phyloP scores from a whole-genome alignment of 2,888 invertebrate species.

The Pollenia griseotomentosa region DNA sequence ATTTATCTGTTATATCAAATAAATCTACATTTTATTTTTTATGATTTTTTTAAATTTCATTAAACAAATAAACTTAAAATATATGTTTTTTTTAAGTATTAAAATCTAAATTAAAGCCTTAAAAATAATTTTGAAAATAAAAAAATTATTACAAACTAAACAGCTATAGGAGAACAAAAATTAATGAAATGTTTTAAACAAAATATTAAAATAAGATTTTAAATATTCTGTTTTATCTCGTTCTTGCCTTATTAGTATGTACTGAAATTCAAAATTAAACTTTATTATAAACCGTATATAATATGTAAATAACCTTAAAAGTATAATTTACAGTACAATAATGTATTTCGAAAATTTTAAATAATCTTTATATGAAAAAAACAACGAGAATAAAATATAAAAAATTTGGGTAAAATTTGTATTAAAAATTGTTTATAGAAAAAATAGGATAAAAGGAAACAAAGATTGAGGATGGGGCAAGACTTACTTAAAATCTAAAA shows the following conservation, averaged over 20 bases:
- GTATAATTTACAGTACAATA: slow-evolving; percentile 59
- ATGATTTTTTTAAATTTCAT: slow-evolving; percentile 36
- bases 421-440: slow-evolving; percentile 14
- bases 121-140: slow-evolving; percentile 54
- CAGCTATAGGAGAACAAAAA: slow-evolving; percentile 68
- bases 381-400: slow-evolving; percentile 7
- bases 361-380: slow-evolving; percentile 53
- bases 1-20: slow-evolving; percentile 56
- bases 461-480: slow-evolving; percentile 45
- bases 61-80: slow-evolving; percentile 59
- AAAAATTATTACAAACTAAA: slow-evolving; percentile 68
- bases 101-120: slow-evolving; percentile 46
- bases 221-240: background rate
- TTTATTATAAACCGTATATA: slow-evolving; percentile 37
- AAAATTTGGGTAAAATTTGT: slow-evolving; percentile 11
- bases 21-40: slow-evolving; percentile 56
- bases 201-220: slow-evolving; percentile 57
- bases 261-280: slow-evolving; percentile 37
- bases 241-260: background rate
- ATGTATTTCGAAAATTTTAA: slow-evolving; percentile 64
- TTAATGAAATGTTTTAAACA: slow-evolving; percentile 36
- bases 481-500: slow-evolving; percentile 51
- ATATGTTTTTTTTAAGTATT: slow-evolving; percentile 19
- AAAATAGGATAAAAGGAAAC: background rate
- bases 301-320: slow-evolving; percentile 21